A percentile compares a stretch with the other conserved stretches of the same genome.
Conservation (phyloP, 2,888 invertebrate species). For the Thereva unica region DNA sequence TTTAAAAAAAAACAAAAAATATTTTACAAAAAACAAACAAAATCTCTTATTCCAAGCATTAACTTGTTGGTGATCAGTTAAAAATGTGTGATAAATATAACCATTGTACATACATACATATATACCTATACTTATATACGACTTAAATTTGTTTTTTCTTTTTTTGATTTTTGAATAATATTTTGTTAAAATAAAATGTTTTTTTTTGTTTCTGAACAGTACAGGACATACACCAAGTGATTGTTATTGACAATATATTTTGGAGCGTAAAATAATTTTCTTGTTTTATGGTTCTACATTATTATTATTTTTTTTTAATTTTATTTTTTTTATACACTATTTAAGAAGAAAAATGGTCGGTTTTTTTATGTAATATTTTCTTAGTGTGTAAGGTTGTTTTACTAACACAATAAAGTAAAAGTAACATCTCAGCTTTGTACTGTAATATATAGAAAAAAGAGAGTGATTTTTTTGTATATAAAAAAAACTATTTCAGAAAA, state of each 20-base stretch:
- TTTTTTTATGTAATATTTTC: too few relatives aligned
- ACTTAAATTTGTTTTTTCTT: background rate
- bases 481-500: too few relatives aligned
- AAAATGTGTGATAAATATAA: conserved; percentile 26
- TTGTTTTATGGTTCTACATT: background rate
- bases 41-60: conserved; percentile 9
- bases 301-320: background rate
- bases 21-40: background rate
- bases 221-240: conserved; percentile 38
- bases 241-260: conserved; percentile 42
- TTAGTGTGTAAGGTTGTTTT: too few relatives aligned
- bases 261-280: conserved; percentile 17
- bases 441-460: too few relatives aligned
- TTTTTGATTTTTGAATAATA: background rate
- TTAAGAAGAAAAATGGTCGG: too few relatives aligned
- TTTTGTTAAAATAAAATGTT: conserved; percentile 1
- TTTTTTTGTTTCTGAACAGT: conserved; percentile 23
- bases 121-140: conserved; percentile 7
- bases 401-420: too few relatives aligned
- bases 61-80: conserved; percentile 25
- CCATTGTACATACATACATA: background rate
- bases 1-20: too few relatives aligned
- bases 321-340: background rate
- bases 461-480: too few relatives aligned
- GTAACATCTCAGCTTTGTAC: too few relatives aligned